Evolutionary conservation across 23 tunicate genomes (phyloP).

Genomic region (Trididemnum clinides): DNA sequence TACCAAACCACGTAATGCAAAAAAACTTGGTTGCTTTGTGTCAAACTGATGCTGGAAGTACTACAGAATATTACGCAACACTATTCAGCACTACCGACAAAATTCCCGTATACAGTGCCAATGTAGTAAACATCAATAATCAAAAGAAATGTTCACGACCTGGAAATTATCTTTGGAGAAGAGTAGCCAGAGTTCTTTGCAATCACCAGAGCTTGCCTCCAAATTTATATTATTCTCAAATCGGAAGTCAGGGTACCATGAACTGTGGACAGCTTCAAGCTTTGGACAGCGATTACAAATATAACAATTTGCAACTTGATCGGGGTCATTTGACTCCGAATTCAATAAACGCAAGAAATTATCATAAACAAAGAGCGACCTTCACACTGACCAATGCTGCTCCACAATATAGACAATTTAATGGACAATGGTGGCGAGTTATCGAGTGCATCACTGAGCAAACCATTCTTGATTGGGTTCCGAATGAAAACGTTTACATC

Average conservation of each 20-base stretch:
- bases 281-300: conserved; percentile 53
- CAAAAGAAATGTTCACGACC: conserved; percentile 54
- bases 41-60: too few species aligned
- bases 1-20: too few species aligned
- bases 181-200: conserved; percentile 67
- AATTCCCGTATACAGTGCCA: conserved; percentile 86
- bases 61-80: conserved; percentile 85
- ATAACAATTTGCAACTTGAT: conserved; percentile 61
- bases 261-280: conserved; percentile 76
- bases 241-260: conserved; percentile 24
- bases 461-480: conserved; percentile 53
- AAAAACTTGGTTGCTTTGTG: too few species aligned
- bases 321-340: conserved; percentile 94
- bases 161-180: conserved; percentile 37
- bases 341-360: conserved; percentile 66
- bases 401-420: conserved; percentile 84
- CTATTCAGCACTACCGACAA: conserved; percentile 50
- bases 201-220: conserved; percentile 7
- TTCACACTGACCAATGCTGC: conserved; percentile 98
- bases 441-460: conserved; percentile 81
- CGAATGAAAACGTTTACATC: conserved; percentile 68
- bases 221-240: conserved; percentile 31
- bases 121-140: conserved; percentile 29
- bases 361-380: conserved; percentile 66
- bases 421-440: conserved; percentile 72